phyloP scores from a whole-genome alignment of 2,888 invertebrate species.

The Noctua pronuba region DNA sequence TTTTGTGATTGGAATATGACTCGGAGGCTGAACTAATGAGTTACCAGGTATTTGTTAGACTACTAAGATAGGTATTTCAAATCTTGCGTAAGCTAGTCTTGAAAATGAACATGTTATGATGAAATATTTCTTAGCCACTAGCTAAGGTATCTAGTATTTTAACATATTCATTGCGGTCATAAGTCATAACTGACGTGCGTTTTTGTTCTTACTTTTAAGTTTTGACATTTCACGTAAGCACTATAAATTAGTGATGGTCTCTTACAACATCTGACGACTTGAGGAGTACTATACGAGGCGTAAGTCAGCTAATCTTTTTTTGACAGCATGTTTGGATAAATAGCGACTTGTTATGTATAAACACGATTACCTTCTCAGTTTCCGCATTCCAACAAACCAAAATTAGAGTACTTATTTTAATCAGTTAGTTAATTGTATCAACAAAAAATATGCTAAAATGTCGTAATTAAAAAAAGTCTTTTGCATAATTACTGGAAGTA shows the following conservation, averaged over 20 bases:
- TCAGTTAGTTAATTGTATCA: constrained; percentile 13
- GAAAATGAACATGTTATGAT: not conserved
- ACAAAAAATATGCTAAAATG: constrained; percentile 9
- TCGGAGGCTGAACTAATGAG: not conserved
- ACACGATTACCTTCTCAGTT: constrained; percentile 21
- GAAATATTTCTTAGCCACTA: not conserved
- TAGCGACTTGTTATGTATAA: constrained; percentile 23
- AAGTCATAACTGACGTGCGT: not conserved
- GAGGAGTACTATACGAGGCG: not conserved
- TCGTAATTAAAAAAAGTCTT: constrained; percentile 10
- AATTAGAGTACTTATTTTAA: constrained; percentile 32
- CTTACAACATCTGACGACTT: constrained; percentile 13
- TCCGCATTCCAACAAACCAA: constrained; percentile 45
- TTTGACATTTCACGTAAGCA: constrained; percentile 50
- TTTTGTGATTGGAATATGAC: not conserved
- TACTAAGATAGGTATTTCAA: not conserved
- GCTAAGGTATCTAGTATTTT: constrained; percentile 4
- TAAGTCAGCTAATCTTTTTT: not conserved
- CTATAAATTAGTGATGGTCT: constrained; percentile 20
- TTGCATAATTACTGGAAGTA: constrained; percentile 19
- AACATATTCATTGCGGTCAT: constrained; percentile 21
- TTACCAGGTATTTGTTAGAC: not conserved
- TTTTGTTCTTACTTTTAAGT: constrained; percentile 27
- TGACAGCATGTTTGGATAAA: constrained; percentile 5
- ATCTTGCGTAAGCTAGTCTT: not conserved